Evolutionary conservation across 2,113 vertebrate genomes (phyloP), one percentile per base, ranked within the genome.

Genomic region (Engraulis encrasicolus): DNA sequence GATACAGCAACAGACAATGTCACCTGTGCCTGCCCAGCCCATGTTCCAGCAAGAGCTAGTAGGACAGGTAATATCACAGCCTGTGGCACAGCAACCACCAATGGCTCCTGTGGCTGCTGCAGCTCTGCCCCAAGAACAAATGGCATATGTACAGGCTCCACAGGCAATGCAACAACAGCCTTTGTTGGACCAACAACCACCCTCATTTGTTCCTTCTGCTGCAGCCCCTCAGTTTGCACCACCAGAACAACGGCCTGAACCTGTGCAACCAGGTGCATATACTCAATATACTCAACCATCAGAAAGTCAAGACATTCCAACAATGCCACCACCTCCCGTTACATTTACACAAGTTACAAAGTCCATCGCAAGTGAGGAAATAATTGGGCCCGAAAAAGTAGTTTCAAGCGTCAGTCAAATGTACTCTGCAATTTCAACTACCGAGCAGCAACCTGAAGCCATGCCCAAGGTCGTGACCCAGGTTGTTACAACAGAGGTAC

Each of bases 361-460:
- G 92, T 90, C 95, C 82, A 83, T 95, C 83, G 97, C 96, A 87
- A 95, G 95, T 84, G 94, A 95, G 90, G 91, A 91, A 90, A 90
- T 96, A 81, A 89, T 91, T 87, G 95, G 94, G 88, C 93, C 92
- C 86, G 94, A 93, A 85, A 94, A 95, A 17, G 92, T 95, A 6
- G 88, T 96, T 71, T 92, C 95, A 80, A 93, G 93, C 90, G 90
- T 93, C 92, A 95, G 96, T 88, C 96, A 96, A 88, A 79, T 94
- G 84, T 92, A 94, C 86, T 93, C 95, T 81, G 91, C 92, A 90
- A 78, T 95, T 89, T 97, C 97, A 85, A 89, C 93, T 27, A 94
- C 93, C 86, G 90, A 91, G 49, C 91, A 92, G 7, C 92, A 94
- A 87, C 87, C 94, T 89, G 90, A 92, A 86, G 89, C 82, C 50